Evolutionary conservation across 1,140 invertebrate genomes (phyloP), one percentile per base, ranked within the genome.

Genomic region (Monochamus saltuarius): DNA sequence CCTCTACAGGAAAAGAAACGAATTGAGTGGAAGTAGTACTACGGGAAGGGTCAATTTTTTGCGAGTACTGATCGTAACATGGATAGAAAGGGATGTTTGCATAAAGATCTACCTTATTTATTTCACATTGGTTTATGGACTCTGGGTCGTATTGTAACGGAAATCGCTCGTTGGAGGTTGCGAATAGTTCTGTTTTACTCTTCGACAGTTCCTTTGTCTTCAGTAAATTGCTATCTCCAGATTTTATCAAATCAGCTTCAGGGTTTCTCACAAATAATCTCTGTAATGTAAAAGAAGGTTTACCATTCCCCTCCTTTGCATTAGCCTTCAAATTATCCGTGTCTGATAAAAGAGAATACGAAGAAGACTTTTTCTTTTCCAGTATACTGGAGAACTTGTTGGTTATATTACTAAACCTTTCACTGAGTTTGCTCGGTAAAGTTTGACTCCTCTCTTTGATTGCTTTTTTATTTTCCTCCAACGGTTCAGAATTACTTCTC

Each of bases 61-160:
- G 14, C 17, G 50, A 36, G 22, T 45, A 53, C 40, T 66, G 50
- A 9, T 63, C 56, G 22, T 74, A 74, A 54, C 66, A 64, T 7
- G 73, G 72, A 65, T 65, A 70, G 42, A 75, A 75, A 2, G 72
- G 72, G 29, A 51, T 64, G 43, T 75, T 74, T 29, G 69, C 73
- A 47, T 65, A 73, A 7, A 75, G 59, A 62, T 73, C 67, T 2
- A 74, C 45, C 35, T 56, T 65, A 29, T 29, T 52, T 40, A 39
- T 40, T 19, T 36, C n/a, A 51, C 36, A 10, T 52, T 29, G 52
- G 9, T 49, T 19, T 36, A 14, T 35, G 39, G n/a, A n/a, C 6
- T 36, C 57, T 9, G 56, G 52, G 53, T 68, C 59, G 16, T 62
- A 64, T 14, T 69, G 52, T 46, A 76, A 61, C 9, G 73, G 73